phyloP scores from a whole-genome alignment of 2,113 vertebrate species.

The Gavialis gangeticus region DNA sequence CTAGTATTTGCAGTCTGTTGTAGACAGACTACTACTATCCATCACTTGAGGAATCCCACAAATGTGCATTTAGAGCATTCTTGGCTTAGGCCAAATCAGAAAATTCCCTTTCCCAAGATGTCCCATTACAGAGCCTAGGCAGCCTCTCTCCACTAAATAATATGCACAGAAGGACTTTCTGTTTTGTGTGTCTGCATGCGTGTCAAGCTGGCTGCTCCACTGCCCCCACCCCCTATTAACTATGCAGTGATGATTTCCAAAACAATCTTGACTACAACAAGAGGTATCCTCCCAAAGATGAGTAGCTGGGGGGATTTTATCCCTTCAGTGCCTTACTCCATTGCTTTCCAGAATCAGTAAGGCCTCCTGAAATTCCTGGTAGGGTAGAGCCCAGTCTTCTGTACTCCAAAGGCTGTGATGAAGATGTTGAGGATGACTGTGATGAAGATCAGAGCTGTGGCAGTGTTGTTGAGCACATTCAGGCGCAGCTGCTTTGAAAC shows the following conservation, averaged over 20 bases:
- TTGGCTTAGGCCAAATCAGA: neutral
- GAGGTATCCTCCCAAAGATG: neutral
- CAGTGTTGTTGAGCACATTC: conserved; percentile 86
- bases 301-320: neutral
- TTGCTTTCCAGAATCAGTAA: conserved; percentile 38
- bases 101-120: neutral
- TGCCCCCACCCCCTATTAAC: neutral
- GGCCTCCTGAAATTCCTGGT: conserved; percentile 59
- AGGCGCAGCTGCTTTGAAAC: conserved; percentile 85
- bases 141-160: too few relatives aligned
- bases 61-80: neutral
- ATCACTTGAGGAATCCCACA: neutral
- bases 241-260: neutral
- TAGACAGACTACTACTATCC: neutral
- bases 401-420: conserved; percentile 91
- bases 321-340: conserved; percentile 53
- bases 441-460: conserved; percentile 86
- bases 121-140: neutral
- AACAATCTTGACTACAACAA: neutral
- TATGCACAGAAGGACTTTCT: neutral
- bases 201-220: neutral
- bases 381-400: conserved; percentile 86
- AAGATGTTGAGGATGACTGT: conserved; percentile 90
- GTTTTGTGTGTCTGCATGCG: neutral
- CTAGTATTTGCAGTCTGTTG: neutral